Base-by-base conservation (phyloP, 1,140 invertebrate genomes). In the Heterodera schachtii region DNA sequence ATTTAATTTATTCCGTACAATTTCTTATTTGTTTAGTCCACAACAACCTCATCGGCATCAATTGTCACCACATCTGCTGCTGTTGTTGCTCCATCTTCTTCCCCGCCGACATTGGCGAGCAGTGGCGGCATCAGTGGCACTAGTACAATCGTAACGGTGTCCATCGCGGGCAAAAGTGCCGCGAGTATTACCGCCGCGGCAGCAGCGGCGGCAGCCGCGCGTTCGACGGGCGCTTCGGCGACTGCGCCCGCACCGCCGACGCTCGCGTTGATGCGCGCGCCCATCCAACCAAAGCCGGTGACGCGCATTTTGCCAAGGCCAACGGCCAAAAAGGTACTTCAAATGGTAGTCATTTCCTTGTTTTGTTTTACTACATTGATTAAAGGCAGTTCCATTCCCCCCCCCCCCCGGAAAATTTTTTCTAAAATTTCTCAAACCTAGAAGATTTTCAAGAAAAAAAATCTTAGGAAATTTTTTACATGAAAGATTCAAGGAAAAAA, bases 251-350 rank as follows among this genome's bases (percentile, higher is more conserved):
- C 57, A 19, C 57, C 57, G 57, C 57, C 57, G 16, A 64, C 57
- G 57, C 57, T 64, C 3, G 57, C 57, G 57, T 19, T 64, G 57
- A 64, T 64, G 57, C 57, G 57, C 2, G 57, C 57, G 57, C 57
- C 57, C 57, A 64, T 64, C 16, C 75, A 76, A 9, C 75, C 75
- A 7, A 57, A 13, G 66, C 75, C 75, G 16, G 75, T 76, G 43
- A 43, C 49, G 19, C 57, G 19, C 57, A 76, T 76, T 76, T 44
- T 57, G 16, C 75, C 75, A 13, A 75, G 44, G 46, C 57, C 57
- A 76, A n/a, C 75, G 13, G 46, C 74, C 11, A 44, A 31, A 31
- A 74, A 31, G 7, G 57, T 64, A 64, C 5, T 16, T 64, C 11
- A 64, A 19, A 64, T 31, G 31, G 31, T 31, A 31, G 31, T 31